Conservation (phyloP, 2,888 invertebrate genomes). For the Netelia inedita region DNA sequence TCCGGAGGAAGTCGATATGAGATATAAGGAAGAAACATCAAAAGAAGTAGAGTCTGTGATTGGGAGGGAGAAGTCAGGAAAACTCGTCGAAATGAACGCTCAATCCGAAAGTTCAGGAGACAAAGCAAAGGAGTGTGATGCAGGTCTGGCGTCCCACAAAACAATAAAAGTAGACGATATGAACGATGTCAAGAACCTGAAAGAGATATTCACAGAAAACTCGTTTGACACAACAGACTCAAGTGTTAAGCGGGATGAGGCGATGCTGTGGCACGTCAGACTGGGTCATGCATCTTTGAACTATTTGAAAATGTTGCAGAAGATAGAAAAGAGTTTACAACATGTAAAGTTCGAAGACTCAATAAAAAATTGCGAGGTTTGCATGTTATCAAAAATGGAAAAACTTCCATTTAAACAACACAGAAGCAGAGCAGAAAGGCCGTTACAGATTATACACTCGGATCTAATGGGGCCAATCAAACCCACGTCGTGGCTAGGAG, state of each 20-base stretch:
- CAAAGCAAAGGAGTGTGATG: conserved; percentile 22
- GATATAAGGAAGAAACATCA: neutral
- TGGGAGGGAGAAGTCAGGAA: conserved; percentile 44
- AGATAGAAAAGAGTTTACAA: conserved; percentile 64
- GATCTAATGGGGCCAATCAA: conserved; percentile 71
- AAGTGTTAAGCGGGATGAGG: conserved; percentile 31
- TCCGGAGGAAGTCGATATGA: conserved; percentile 32
- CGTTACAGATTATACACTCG: conserved; percentile 66
- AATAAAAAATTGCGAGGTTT: conserved; percentile 71
- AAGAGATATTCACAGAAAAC: conserved; percentile 22
- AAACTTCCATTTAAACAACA: conserved; percentile 67
- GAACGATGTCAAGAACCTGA: conserved; percentile 3
- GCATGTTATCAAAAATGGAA: conserved; percentile 70
- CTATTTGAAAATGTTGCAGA: conserved; percentile 71
- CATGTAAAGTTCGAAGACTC: conserved; percentile 72
- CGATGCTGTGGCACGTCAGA: conserved; percentile 69
- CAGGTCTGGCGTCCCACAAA: conserved; percentile 20
- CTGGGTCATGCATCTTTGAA: conserved; percentile 69
- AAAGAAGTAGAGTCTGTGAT: conserved; percentile 9
- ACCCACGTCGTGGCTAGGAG: conserved; percentile 47
- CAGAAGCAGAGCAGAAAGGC: conserved; percentile 56
- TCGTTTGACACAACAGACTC: conserved; percentile 24
- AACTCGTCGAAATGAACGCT: conserved; percentile 6
- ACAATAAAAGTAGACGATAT: conserved; percentile 31
- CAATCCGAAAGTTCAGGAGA: conserved; percentile 5